Evolutionary conservation across 2,113 vertebrate genomes (phyloP).

Genomic region (Leptobrachium ailaonicum): DNA sequence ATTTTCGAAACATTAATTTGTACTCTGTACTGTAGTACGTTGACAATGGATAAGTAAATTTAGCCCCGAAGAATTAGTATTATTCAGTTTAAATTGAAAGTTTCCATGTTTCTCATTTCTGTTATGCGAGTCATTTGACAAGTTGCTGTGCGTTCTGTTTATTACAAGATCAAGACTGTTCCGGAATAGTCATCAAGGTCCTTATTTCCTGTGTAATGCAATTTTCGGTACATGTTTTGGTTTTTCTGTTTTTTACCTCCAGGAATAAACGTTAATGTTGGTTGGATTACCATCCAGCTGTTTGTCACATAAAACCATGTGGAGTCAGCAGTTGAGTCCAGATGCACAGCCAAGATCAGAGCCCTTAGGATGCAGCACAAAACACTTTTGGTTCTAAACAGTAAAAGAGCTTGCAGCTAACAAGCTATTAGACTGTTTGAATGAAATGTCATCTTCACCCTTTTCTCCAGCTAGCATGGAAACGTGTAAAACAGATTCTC

Average conservation of each 20-base stretch:
- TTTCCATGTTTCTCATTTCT: too few relatives aligned
- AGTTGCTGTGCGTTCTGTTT: not conserved
- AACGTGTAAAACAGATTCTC: conserved; percentile 66
- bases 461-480: conserved; percentile 63
- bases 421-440: conserved; percentile 72
- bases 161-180: not conserved
- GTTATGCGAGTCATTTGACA: too few relatives aligned
- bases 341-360: conserved; percentile 62
- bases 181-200: not conserved
- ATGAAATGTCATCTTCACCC: conserved; percentile 66
- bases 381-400: conserved; percentile 66
- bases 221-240: not conserved
- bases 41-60: too few relatives aligned
- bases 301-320: conserved; percentile 66
- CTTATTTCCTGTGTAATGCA: not conserved
- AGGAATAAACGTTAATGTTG: conserved; percentile 55
- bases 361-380: conserved; percentile 63
- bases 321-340: conserved; percentile 59
- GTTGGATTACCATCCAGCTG: conserved; percentile 62
- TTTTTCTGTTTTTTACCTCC: not conserved
- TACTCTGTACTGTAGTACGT: too few relatives aligned
- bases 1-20: too few relatives aligned
- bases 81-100: too few relatives aligned
- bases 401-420: conserved; percentile 71
- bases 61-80: too few relatives aligned